Percentiles rank a stretch among this genome's conserved stretches.
Evolutionary conservation across 2,113 vertebrate species (phyloP).

Genomic region (Progne subis): DNA sequence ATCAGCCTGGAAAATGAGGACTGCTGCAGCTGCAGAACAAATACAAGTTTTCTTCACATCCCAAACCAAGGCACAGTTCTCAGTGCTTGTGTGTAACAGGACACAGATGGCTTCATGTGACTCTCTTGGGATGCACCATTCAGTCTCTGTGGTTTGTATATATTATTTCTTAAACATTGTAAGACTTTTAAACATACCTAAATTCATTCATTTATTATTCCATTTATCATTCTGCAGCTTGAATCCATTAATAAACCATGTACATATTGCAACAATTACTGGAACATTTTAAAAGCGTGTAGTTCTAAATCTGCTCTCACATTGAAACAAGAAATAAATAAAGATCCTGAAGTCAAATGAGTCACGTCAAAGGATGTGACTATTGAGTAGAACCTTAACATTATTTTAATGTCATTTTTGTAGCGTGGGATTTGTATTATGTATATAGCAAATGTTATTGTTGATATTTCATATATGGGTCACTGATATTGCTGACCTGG

Average conservation of each 20-base stretch:
- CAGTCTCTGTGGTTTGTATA: slow-evolving; percentile 65
- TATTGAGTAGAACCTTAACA: background rate
- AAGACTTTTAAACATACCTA: background rate
- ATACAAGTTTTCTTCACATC: slow-evolving; percentile 64
- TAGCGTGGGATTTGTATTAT: background rate
- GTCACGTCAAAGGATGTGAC: background rate
- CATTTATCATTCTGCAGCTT: background rate
- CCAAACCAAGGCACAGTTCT: slow-evolving; percentile 55
- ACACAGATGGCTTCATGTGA: slow-evolving; percentile 46
- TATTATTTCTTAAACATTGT: background rate
- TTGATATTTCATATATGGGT: background rate
- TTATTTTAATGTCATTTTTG: background rate
- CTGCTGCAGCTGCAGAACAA: slow-evolving; percentile 3
- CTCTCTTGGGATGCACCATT: slow-evolving; percentile 19
- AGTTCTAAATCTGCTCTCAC: slow-evolving; percentile 1
- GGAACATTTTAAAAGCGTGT: background rate
- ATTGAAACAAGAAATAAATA: background rate
- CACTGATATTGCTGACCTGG: background rate
- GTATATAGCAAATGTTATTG: background rate
- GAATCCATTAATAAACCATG: background rate
- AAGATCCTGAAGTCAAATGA: background rate
- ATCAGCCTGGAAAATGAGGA: slow-evolving; percentile 72
- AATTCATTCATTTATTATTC: background rate
- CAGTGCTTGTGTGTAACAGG: slow-evolving; percentile 66
- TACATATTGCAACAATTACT: slow-evolving; percentile 14